phyloP scores from a whole-genome alignment of 23 tunicate species.

The Trididemnum clinides region DNA sequence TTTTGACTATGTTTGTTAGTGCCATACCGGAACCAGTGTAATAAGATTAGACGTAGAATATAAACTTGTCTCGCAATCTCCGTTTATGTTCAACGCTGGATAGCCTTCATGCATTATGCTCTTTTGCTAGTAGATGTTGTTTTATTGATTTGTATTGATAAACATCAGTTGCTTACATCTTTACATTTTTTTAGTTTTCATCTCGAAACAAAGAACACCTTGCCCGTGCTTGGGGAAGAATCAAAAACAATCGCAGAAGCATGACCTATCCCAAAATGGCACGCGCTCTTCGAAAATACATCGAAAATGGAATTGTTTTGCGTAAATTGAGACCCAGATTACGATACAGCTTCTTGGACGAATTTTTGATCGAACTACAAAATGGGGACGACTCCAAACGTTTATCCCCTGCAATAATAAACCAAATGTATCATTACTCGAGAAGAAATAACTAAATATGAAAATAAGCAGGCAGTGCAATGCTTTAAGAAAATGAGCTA shows the following conservation, averaged over 20 bases:
- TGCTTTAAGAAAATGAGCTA: no score
- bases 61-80: no score
- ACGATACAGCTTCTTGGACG: slow-evolving; percentile 62
- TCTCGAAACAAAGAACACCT: slow-evolving; percentile 69
- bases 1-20: no score
- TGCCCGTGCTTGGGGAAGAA: slow-evolving; percentile 75
- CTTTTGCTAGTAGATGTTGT: no score
- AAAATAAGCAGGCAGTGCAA: no score
- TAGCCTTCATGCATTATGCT: no score
- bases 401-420: background rate
- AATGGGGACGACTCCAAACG: background rate
- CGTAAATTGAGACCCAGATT: slow-evolving; percentile 57
- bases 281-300: slow-evolving; percentile 84
- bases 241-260: slow-evolving; percentile 64
- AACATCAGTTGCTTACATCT: no score
- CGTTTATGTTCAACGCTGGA: no score
- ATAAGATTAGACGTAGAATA: no score
- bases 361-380: slow-evolving; percentile 19
- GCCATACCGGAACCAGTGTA: no score
- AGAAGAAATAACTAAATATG: background rate
- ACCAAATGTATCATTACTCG: slow-evolving; percentile 1
- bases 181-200: slow-evolving; percentile 64
- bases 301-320: slow-evolving; percentile 64
- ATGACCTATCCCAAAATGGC: slow-evolving; percentile 97
- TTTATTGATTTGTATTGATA: no score